Evolutionary conservation across 2,797 vertebrate genomes (phyloP).

Genomic region (Eidolon dupreanum): DNA sequence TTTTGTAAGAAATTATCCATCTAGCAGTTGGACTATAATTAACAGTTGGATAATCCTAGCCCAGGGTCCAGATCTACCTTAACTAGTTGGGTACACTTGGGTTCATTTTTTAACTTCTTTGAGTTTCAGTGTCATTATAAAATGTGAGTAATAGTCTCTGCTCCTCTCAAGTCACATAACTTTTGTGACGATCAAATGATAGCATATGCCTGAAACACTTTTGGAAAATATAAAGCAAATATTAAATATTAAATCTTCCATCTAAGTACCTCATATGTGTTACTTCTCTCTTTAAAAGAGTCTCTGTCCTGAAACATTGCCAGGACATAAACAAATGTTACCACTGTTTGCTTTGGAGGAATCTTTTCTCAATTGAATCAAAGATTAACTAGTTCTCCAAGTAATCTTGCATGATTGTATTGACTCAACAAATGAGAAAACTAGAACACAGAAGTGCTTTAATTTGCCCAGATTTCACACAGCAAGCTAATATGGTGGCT

Average conservation of each 20-base stretch:
- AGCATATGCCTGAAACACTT: background rate
- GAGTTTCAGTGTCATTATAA: background rate
- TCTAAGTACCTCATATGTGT: background rate
- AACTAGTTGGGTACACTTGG: background rate
- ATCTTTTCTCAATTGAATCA: background rate
- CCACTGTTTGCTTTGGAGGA: background rate
- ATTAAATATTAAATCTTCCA: background rate
- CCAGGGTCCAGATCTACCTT: background rate
- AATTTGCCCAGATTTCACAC: background rate
- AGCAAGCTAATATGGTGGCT: background rate
- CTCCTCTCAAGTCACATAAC: background rate
- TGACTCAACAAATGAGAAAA: conserved; percentile 5
- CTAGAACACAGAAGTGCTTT: background rate
- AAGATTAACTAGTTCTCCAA: background rate
- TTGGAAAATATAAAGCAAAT: background rate
- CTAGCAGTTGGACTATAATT: background rate
- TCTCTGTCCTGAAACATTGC: background rate
- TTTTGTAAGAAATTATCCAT: background rate
- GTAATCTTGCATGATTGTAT: background rate
- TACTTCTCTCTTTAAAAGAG: background rate
- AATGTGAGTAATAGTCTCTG: background rate
- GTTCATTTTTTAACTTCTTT: background rate
- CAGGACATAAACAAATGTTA: background rate
- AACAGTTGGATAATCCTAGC: background rate
- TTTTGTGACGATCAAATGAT: background rate